Percentiles rank a stretch among this genome's conserved stretches.
Conservation (phyloP, 2,797 vertebrate genomes). For the Dipus sagitta region DNA sequence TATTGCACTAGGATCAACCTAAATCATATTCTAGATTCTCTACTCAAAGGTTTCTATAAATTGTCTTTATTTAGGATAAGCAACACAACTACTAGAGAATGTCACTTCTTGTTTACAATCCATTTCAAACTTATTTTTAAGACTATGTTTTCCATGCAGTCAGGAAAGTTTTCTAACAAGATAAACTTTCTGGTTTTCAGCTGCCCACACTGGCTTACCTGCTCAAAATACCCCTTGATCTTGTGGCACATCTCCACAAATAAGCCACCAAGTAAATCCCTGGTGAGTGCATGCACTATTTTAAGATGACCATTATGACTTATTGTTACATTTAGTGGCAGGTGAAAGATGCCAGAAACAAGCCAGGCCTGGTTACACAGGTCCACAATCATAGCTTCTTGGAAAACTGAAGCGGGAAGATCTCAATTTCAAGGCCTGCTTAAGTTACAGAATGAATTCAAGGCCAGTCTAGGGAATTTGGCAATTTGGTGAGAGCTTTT, state of each 20-base stretch:
- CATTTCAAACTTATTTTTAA: conserved; percentile 57
- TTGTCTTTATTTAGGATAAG: conserved; percentile 28
- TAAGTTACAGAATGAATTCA: neutral
- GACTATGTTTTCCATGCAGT: conserved; percentile 7
- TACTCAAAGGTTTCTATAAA: conserved; percentile 35
- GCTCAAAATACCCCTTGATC: neutral
- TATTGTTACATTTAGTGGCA: neutral
- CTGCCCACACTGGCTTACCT: neutral
- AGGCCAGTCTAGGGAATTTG: too few species aligned
- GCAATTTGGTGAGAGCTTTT: too few species aligned
- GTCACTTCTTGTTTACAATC: neutral
- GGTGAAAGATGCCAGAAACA: neutral
- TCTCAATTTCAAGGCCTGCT: neutral
- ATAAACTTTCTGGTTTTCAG: neutral
- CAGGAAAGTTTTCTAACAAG: conserved; percentile 39
- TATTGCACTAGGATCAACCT: neutral
- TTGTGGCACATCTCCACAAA: neutral
- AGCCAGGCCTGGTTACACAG: neutral
- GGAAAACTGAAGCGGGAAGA: neutral
- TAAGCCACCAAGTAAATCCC: neutral
- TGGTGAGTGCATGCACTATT: neutral
- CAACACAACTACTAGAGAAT: neutral
- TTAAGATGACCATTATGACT: too few species aligned
- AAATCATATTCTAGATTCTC: neutral
- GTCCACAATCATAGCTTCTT: neutral